These are phyloP conservation scores for Alosa alosa DNA, from an alignment of 2,113 vertebrate genomes.

Conservation along the genomic window DNA sequence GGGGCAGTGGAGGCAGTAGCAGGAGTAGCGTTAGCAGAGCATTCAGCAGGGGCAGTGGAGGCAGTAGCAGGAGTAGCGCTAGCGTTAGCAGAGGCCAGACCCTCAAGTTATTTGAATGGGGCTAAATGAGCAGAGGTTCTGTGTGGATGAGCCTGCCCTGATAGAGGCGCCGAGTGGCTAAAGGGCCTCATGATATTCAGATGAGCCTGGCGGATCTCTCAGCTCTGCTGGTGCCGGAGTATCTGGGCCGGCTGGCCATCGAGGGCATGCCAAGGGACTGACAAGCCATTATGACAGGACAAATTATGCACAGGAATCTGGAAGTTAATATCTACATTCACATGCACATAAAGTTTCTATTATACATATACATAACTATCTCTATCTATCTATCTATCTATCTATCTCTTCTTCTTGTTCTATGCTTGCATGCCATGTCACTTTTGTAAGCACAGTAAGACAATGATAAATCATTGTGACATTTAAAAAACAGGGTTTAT, in stretches of 20 bases:
- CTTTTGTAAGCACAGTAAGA: neutral
- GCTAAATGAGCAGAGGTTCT: conserved; percentile 32
- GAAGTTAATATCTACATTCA: neutral
- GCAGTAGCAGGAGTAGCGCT: neutral
- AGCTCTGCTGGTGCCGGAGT: conserved; percentile 57
- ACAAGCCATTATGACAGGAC: conserved; percentile 67
- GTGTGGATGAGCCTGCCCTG: conserved; percentile 43
- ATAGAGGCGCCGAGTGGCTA: conserved; percentile 42
- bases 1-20: no score
- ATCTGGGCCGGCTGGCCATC: conserved; percentile 64
- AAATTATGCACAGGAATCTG: conserved; percentile 52
- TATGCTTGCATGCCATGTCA: neutral
- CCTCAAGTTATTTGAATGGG: conserved; percentile 30
- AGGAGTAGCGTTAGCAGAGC: neutral
- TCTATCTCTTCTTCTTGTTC: neutral
- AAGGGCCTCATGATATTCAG: conserved; percentile 74
- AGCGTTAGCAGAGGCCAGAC: neutral
- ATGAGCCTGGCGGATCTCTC: conserved; percentile 60
- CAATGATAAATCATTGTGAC: neutral
- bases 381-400: neutral
- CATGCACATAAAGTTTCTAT: neutral
- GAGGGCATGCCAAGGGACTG: conserved; percentile 68
- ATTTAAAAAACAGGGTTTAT: conserved; percentile 27
- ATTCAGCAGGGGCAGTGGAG: no score
- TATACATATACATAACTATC: neutral